These are phyloP conservation scores for Neotoxoptera formosana DNA, from an alignment of 1,140 invertebrate genomes.

Conservation along the genomic window DNA sequence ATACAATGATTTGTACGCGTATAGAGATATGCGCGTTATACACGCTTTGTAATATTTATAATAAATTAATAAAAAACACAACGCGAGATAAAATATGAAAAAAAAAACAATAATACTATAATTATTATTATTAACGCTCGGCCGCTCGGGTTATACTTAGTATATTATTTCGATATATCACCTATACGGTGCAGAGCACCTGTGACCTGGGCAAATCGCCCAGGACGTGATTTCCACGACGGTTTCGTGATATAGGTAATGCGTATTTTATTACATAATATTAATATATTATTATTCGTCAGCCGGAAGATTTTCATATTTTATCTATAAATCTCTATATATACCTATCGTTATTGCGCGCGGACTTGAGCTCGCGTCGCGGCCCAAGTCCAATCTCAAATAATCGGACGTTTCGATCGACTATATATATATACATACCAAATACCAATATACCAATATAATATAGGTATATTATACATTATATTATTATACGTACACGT, in stretches of 20 bases:
- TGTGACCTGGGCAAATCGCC: not conserved
- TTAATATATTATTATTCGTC: not conserved
- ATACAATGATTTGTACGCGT: no score
- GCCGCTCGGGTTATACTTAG: not conserved
- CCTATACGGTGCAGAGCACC: not conserved
- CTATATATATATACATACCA: no score
- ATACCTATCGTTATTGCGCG: no score
- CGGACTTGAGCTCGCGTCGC: not conserved
- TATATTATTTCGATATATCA: no score
- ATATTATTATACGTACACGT: not conserved
- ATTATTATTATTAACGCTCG: not conserved
- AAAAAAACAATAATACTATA: no score
- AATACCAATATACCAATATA: not conserved
- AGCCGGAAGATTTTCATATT: not conserved
- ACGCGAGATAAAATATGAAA: no score
- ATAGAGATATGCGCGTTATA: no score
- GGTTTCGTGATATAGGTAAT: not conserved
- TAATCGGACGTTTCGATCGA: slow-evolving; percentile 3
- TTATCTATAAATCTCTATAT: no score
- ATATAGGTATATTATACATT: not conserved
- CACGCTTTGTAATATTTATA: no score
- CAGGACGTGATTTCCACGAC: not conserved
- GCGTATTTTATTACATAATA: not conserved
- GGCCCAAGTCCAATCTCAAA: not conserved
- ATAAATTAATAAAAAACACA: no score